These are phyloP conservation scores for Pammene aurita DNA, from an alignment of 2,888 invertebrate species.

Conservation along the genomic window DNA sequence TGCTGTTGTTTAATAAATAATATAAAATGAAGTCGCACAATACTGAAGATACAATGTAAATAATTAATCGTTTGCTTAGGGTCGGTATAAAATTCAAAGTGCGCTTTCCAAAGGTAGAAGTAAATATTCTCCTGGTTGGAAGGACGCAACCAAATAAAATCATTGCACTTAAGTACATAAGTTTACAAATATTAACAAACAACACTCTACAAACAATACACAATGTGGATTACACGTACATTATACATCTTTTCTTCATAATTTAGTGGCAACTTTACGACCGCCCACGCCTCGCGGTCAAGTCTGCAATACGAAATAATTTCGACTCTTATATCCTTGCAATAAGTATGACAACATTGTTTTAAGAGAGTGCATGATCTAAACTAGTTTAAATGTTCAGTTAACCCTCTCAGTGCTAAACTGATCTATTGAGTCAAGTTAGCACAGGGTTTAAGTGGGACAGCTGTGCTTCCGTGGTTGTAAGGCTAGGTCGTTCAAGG, in stretches of 20 bases:
- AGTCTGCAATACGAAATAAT: neutral
- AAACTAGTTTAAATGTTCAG: conserved; percentile 28
- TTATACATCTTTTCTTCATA: conserved; percentile 17
- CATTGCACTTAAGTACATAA: too few species aligned
- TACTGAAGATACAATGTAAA: too few species aligned
- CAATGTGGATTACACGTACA: neutral
- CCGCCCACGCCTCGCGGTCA: conserved; percentile 3
- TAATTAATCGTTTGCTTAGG: too few species aligned
- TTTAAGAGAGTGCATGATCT: neutral
- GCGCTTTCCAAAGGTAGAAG: too few species aligned
- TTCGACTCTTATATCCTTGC: conserved; percentile 7
- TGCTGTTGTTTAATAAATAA: too few species aligned
- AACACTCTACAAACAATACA: neutral
- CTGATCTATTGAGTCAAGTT: conserved; percentile 37
- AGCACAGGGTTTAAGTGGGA: conserved; percentile 20
- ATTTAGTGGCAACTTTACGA: conserved; percentile 21
- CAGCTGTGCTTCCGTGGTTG: conserved; percentile 21
- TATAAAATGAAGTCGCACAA: too few species aligned
- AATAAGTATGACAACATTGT: neutral
- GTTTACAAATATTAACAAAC: neutral
- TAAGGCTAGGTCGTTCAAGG: conserved; percentile 22
- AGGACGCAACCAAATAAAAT: too few species aligned
- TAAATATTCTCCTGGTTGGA: too few species aligned
- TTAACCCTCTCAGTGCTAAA: conserved; percentile 33
- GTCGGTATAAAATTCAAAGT: too few species aligned